Evolutionary conservation across 1,140 invertebrate genomes (phyloP), one percentile per base, ranked within the genome.

Genomic region (Cherax quadricarinatus): DNA sequence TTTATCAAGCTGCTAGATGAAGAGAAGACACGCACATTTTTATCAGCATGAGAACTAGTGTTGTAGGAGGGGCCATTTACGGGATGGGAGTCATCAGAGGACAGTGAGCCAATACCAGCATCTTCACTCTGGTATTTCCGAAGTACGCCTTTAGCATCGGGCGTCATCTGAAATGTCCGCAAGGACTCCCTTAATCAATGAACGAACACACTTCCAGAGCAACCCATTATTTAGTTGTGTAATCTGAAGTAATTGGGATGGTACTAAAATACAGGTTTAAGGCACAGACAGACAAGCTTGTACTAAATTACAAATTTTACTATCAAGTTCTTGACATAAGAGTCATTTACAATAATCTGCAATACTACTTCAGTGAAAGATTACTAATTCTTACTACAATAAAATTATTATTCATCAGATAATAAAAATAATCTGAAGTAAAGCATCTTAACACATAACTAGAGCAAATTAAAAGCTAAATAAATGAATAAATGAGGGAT

Each of bases 121-220:
- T 86, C 85, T 57, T 90, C 90, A 84, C 86, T 92, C 86, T 92
- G 86, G 82, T 93, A 88, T 87, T 91, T 93, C 66, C 70, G 85
- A 24, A 93, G 91, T 48, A 92, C 95, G 79, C 96, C 96, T 94
- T 97, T 97, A 53, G 96, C 96, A 95, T 98, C 98, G 0, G 98
- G 98, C 21, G 98, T 98, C 93, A 98, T 96, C 97, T 97, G 94
- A 92, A 85, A 78, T 91, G 85, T 85, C 79, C 30, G 81, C 89
- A 82, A 57, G 70, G 85, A 84, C 73, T 62, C 70, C 70, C 70
- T 75, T 75, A 75, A 75, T 21, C 21, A 75, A 21, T 30, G 21
- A 75, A 30, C 9, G 70, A 75, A 75, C 5, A 75, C 30, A 30
- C 70, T 75, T 75, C n/a, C 70, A 75, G 12, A 75, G 24, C n/a